These are phyloP conservation scores for Caenorhabditis auriculariae DNA, from an alignment of 2,888 invertebrate species.

Conservation along the genomic window DNA sequence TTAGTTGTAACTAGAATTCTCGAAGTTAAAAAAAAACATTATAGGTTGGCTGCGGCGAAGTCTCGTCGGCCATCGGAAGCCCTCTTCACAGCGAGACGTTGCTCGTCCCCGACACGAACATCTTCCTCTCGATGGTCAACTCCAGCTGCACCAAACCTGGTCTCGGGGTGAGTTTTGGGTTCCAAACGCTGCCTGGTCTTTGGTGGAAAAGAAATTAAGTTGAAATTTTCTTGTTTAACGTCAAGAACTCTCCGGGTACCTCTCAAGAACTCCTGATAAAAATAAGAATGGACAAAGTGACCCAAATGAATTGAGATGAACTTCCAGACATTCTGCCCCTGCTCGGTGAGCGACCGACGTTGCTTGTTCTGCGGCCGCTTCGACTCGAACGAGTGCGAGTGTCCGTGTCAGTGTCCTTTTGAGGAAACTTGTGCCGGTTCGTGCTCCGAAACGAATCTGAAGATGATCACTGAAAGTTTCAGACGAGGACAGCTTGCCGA, in stretches of 20 bases:
- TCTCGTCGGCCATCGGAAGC: not conserved
- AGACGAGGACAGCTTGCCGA: too few species aligned
- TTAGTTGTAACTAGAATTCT: not conserved
- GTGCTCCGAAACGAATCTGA: too few species aligned
- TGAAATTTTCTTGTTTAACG: conserved; percentile 69
- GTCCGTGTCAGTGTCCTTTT: conserved; percentile 83
- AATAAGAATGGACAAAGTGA: too few species aligned
- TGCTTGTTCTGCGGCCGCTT: conserved; percentile 89
- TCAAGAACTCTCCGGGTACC: too few species aligned
- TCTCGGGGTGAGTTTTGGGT: not conserved
- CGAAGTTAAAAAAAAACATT: not conserved
- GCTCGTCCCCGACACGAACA: conserved; percentile 4
- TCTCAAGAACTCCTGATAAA: too few species aligned
- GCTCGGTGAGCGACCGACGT: conserved; percentile 74
- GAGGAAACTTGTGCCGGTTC: too few species aligned
- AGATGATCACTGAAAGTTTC: too few species aligned
- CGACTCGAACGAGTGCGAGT: conserved; percentile 91
- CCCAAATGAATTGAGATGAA: too few species aligned
- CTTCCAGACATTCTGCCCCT: conserved; percentile 79
- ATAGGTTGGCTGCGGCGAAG: conserved; percentile 7
- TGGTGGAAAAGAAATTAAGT: not conserved
- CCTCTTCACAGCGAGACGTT: conserved; percentile 8
- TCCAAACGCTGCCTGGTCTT: conserved; percentile 4
- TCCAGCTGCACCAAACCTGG: conserved; percentile 4
- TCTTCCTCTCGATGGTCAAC: conserved; percentile 16